Conservation (phyloP, 2,113 vertebrate genomes). For the Turnix velox region DNA sequence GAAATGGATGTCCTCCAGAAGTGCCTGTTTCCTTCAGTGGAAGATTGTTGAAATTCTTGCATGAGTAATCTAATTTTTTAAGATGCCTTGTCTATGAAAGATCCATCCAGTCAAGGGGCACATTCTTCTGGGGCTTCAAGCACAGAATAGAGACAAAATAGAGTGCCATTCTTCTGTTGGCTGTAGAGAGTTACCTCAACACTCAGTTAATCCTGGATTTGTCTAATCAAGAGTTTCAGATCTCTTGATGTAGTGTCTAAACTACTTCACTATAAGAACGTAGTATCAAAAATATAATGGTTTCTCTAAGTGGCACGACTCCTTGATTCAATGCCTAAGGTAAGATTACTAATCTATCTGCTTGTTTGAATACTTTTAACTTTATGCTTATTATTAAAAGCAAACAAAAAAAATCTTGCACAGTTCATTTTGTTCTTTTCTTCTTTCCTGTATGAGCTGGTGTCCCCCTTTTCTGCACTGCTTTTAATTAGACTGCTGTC, state of each 20-base stretch:
- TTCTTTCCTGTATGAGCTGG: neutral
- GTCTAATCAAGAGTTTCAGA: neutral
- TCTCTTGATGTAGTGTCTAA: neutral
- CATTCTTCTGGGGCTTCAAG: neutral
- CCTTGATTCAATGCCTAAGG: neutral
- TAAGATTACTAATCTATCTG: fast-evolving
- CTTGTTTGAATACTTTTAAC: neutral
- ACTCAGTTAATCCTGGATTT: neutral
- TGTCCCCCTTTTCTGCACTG: neutral
- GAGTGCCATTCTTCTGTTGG: neutral
- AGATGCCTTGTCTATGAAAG: neutral
- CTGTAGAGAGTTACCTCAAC: neutral
- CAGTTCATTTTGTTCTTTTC: neutral
- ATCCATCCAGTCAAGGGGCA: neutral
- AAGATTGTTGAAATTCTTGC: neutral
- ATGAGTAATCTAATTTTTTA: neutral
- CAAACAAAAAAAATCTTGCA: fast-evolving
- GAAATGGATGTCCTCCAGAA: neutral
- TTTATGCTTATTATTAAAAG: neutral
- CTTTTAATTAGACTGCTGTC: neutral
- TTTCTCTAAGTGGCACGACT: neutral
- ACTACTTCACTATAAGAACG: neutral
- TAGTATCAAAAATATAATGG: neutral
- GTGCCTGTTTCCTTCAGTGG: neutral
- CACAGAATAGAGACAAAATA: neutral